These are phyloP conservation scores for Lasioglossum morio DNA, from an alignment of 2,888 invertebrate species.

Conservation along the genomic window DNA sequence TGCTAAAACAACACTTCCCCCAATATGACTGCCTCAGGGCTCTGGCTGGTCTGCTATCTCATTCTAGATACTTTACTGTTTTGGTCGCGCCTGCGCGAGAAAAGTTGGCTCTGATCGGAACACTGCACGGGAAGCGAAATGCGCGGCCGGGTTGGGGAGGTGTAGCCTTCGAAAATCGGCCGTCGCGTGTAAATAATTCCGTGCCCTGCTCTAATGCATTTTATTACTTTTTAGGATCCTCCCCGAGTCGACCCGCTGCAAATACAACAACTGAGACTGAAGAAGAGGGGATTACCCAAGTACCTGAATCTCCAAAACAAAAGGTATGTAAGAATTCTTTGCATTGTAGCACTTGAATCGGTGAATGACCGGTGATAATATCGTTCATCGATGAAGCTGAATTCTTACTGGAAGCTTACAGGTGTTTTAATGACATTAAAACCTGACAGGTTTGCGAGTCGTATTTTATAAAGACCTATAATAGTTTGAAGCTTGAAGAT, in stretches of 20 bases:
- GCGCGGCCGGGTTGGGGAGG: too few species aligned
- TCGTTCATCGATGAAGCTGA: neutral
- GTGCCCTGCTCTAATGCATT: slow-evolving; percentile 43
- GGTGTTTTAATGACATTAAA: neutral
- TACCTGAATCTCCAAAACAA: slow-evolving; percentile 84
- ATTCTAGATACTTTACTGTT: too few species aligned
- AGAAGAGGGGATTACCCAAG: slow-evolving; percentile 83
- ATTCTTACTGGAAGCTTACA: neutral
- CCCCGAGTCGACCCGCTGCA: slow-evolving; percentile 85
- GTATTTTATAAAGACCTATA: neutral
- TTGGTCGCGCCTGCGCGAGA: too few species aligned
- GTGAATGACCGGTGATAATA: neutral
- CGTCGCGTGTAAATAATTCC: too few species aligned
- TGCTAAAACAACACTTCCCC: too few species aligned
- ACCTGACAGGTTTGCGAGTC: neutral
- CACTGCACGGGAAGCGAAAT: too few species aligned
- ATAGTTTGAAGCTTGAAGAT: neutral
- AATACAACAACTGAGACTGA: slow-evolving; percentile 84
- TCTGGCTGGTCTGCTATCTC: too few species aligned
- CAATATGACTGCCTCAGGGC: too few species aligned
- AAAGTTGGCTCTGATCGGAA: too few species aligned
- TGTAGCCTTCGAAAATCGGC: too few species aligned
- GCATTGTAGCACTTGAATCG: neutral
- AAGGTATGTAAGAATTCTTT: slow-evolving; percentile 83
- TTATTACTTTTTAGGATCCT: slow-evolving; percentile 83